phyloP scores from a whole-genome alignment of 2,113 vertebrate genomes.

The Chunga burmeisteri region DNA sequence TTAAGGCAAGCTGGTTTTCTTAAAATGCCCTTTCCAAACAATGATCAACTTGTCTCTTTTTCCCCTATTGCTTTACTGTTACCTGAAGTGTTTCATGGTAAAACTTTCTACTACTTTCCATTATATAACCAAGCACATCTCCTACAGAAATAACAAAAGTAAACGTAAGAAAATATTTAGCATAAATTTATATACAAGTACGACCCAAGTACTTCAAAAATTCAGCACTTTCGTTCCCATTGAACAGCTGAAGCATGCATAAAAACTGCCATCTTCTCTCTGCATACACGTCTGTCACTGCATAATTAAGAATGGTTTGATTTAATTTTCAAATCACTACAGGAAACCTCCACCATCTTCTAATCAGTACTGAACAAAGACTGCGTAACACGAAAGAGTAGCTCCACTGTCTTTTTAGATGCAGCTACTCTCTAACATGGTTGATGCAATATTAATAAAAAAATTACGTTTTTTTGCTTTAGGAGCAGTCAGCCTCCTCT shows the following conservation, averaged over 20 bases:
- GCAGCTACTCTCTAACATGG: neutral
- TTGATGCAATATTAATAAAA: neutral
- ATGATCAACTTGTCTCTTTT: neutral
- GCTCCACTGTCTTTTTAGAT: neutral
- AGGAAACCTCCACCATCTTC: neutral
- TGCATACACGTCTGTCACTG: neutral
- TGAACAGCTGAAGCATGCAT: neutral
- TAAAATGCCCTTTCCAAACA: neutral
- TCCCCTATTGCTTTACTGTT: neutral
- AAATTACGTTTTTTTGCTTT: neutral
- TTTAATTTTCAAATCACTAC: neutral
- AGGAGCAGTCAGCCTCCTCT: neutral
- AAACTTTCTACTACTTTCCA: neutral
- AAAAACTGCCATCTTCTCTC: neutral
- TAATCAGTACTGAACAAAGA: neutral
- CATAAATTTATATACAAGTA: neutral
- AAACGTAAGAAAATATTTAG: neutral
- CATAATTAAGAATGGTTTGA: slow-evolving; percentile 5
- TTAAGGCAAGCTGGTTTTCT: neutral
- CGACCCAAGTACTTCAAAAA: neutral
- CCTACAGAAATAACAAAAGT: neutral
- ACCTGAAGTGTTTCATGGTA: neutral
- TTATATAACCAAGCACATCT: neutral
- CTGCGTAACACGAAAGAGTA: neutral
- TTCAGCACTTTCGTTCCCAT: neutral